A percentile compares a stretch with the other conserved stretches of the same genome.
phyloP scores from a whole-genome alignment of 2,888 invertebrate genomes.

The Lordiphosa andalusiaca region DNA sequence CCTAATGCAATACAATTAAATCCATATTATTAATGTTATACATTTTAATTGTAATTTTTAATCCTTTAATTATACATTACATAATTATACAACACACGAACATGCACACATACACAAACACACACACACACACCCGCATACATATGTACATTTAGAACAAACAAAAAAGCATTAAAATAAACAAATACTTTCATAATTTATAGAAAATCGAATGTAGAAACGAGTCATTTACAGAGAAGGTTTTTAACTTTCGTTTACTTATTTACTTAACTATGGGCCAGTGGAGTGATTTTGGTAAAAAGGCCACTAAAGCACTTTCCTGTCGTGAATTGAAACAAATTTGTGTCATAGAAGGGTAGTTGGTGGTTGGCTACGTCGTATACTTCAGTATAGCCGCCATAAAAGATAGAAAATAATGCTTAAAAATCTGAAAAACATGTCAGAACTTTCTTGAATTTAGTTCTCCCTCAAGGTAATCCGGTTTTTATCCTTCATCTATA shows the following conservation, averaged over 20 bases:
- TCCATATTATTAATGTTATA: constrained; percentile 61
- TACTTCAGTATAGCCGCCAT: too few relatives aligned
- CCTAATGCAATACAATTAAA: constrained; percentile 49
- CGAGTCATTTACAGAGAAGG: constrained; percentile 6
- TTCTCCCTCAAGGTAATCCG: too few relatives aligned
- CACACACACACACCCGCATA: constrained; percentile 43
- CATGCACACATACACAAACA: constrained; percentile 24
- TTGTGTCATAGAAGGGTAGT: too few relatives aligned
- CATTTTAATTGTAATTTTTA: constrained; percentile 62
- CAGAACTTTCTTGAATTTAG: too few relatives aligned
- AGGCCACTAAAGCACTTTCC: too few relatives aligned
- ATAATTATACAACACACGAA: constrained; percentile 28
- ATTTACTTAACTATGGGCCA: too few relatives aligned
- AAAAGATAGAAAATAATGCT: too few relatives aligned
- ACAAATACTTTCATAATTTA: constrained; percentile 61
- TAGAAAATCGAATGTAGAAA: constrained; percentile 31
- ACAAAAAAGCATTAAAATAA: constrained; percentile 41
- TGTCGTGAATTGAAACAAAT: too few relatives aligned
- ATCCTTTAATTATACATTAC: constrained; percentile 55
- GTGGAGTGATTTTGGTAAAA: too few relatives aligned
- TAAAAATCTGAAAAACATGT: too few relatives aligned
- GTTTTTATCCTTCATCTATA: too few relatives aligned
- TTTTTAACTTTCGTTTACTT: not conserved
- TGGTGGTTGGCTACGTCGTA: too few relatives aligned
- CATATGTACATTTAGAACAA: constrained; percentile 65